Evolutionary conservation across 2,797 vertebrate species (phyloP), one percentile per base, ranked within the genome.

Genomic region (Sandelia bainsii): DNA sequence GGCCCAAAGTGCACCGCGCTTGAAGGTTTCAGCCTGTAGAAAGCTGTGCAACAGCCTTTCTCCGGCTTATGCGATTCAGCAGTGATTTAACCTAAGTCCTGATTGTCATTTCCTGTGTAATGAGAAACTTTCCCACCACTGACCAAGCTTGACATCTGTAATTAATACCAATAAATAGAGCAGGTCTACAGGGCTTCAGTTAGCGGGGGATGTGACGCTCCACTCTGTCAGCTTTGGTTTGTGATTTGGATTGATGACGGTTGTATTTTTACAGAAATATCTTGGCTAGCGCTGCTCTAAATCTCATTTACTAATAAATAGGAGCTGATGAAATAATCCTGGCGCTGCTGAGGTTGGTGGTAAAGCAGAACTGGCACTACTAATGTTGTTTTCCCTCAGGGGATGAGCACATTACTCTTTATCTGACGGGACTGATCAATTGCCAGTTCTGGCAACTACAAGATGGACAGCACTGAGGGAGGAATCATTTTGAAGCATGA

Each of bases 81-180:
- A 39, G 75, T 72, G 69, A 80, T 75, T 80, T 69, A 64, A 80
- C 66, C 57, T 52, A 32, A 82, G 25, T 49, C 46, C 73, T 83
- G 53, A 64, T 69, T 72, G 77, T 81, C 75, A 79, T 73, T 85
- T 81, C 57, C 74, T 25, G 19, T 73, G 60, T 83, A 75, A 84
- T 81, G 84, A 84, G 58, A 39, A 81, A 44, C 75, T 80, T 69
- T 79, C 27, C 69, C 72, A 57, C 74, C 52, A 44, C 76, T 84
- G 85, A 80, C 79, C 88, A 83, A 79, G 79, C 72, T 80, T 87
- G 88, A 85, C 80, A 73, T 71, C 39, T 84, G 69, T 85, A 73
- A 87, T 87, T 88, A 82, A 81, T 72, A 72, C 37, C 49, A 34
- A 69, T 62, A 80, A 87, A 80, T 42, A 76, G 66, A 75, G 75